These are phyloP conservation scores for Stenolophus ochropezus DNA, from an alignment of 2,888 invertebrate species.

Conservation along the genomic window DNA sequence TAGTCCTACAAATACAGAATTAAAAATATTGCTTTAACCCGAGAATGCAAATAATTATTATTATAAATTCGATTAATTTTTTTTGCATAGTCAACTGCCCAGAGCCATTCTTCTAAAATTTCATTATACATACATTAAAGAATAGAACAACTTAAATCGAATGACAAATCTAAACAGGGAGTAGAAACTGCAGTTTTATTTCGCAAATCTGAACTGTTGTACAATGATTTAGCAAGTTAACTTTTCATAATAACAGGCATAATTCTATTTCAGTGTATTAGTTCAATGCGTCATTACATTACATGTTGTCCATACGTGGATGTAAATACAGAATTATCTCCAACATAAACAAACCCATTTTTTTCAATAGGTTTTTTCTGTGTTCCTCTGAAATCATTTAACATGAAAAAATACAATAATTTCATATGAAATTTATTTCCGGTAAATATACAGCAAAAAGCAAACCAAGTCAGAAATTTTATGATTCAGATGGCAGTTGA, in stretches of 20 bases:
- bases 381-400: background rate
- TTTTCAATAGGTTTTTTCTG: background rate
- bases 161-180: background rate
- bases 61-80: too few relatives aligned
- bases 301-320: conserved; percentile 25
- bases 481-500: too few relatives aligned
- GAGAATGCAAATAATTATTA: too few relatives aligned
- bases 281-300: conserved; percentile 36
- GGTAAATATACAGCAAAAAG: background rate
- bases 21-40: too few relatives aligned
- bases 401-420: conserved; percentile 1
- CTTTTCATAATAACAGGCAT: conserved; percentile 29
- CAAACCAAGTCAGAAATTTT: background rate
- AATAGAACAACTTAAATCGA: background rate
- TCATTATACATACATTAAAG: background rate
- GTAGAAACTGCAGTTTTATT: background rate
- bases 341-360: background rate
- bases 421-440: conserved; percentile 9
- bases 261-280: conserved; percentile 18
- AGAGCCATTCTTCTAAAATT: background rate
- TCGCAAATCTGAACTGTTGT: background rate
- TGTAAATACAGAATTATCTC: conserved; percentile 21
- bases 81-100: background rate
- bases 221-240: conserved; percentile 31
- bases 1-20: too few relatives aligned